Percentiles rank a stretch among this genome's conserved stretches.
Evolutionary conservation across 2,797 vertebrate genomes (phyloP).

Genomic region (Balearica regulorum): DNA sequence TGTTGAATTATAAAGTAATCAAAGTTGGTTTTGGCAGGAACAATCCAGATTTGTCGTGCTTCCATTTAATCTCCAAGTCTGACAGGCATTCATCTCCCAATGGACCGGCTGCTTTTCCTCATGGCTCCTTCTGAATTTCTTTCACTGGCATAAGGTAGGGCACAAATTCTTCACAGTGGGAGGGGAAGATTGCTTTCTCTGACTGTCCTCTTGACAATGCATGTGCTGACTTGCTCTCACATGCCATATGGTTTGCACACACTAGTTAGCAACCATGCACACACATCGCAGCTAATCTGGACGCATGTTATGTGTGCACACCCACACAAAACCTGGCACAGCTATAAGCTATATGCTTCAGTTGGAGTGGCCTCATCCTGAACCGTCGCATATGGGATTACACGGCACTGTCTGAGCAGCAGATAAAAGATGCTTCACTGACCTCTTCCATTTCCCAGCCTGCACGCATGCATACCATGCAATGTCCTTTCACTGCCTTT

Average conservation of each 20-base stretch:
- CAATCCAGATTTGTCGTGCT: slow-evolving; percentile 30
- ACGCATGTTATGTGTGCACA: background rate
- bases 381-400: background rate
- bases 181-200: background rate
- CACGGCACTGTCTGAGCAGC: background rate
- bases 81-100: background rate
- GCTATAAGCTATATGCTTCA: background rate
- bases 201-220: background rate
- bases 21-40: slow-evolving; percentile 59
- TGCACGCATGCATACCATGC: accelerated
- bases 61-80: slow-evolving; percentile 28
- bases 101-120: background rate
- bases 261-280: background rate
- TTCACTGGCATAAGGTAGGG: background rate
- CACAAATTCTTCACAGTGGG: background rate
- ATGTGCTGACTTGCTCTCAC: background rate
- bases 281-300: accelerated
- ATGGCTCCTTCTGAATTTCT: background rate
- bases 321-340: background rate
- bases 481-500: background rate
- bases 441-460: background rate
- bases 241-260: slow-evolving; percentile 13
- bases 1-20: slow-evolving; percentile 65
- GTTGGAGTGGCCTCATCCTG: background rate
- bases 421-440: background rate